Conservation (phyloP, 2,888 invertebrate genomes). For the Mythimna impura region DNA sequence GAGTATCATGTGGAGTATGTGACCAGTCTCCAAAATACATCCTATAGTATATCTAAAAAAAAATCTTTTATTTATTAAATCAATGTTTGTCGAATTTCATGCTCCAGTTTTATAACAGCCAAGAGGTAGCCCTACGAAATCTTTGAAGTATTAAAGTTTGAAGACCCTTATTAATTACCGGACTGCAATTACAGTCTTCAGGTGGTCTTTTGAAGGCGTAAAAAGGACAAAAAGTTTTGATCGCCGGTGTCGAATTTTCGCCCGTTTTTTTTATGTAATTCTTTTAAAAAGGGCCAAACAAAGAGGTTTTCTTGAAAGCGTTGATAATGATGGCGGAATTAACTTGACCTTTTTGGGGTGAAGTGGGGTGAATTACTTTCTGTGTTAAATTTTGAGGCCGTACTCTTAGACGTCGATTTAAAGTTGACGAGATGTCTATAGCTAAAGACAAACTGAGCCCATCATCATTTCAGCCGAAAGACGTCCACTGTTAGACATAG, state of each 20-base stretch:
- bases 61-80: background rate
- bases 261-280: constrained; percentile 48
- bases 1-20: too few relatives aligned
- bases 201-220: constrained; percentile 68
- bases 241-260: constrained; percentile 62
- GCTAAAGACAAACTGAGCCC: too few relatives aligned
- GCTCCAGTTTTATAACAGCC: background rate
- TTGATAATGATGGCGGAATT: constrained; percentile 49
- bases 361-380: constrained; percentile 20
- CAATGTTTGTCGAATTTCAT: background rate
- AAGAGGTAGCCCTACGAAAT: constrained; percentile 52
- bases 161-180: constrained; percentile 84
- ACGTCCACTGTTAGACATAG: too few relatives aligned
- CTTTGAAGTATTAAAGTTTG: constrained; percentile 65
- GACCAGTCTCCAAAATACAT: too few relatives aligned
- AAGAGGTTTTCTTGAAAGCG: constrained; percentile 33
- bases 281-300: constrained; percentile 45
- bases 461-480: too few relatives aligned
- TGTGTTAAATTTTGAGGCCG: background rate
- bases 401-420: background rate
- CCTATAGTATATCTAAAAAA: too few relatives aligned
- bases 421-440: background rate
- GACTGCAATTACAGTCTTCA: constrained; percentile 79
- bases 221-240: constrained; percentile 57
- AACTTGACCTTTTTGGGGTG: constrained; percentile 30